A percentile compares a stretch with the other conserved stretches of the same genome.
Evolutionary conservation across 92 coral and sea anemone species (phyloP).

Genomic region (Palythoa heliodiscus): DNA sequence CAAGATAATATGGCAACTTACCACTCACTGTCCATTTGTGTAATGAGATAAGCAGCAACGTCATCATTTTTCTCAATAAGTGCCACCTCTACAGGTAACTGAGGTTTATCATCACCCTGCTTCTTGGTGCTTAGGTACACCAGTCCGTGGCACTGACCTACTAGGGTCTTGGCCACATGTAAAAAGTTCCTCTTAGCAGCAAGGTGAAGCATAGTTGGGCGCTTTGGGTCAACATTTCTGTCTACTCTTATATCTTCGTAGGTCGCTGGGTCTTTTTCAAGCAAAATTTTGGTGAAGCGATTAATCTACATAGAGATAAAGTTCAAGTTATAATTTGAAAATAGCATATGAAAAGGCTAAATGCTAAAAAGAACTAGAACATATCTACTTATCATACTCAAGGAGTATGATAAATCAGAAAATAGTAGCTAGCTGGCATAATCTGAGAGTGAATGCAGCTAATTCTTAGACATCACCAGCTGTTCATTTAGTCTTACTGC

Average conservation of each 20-base stretch:
- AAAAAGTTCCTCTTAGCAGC: slow-evolving; percentile 75
- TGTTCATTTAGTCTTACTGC: too few relatives aligned
- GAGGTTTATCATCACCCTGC: slow-evolving; percentile 56
- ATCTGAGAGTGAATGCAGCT: too few relatives aligned
- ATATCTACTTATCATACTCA: too few relatives aligned
- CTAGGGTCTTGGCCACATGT: slow-evolving; percentile 68
- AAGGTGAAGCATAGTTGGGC: slow-evolving; percentile 73
- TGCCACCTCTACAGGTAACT: slow-evolving; percentile 73
- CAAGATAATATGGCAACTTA: slow-evolving; percentile 13
- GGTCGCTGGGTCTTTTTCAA: slow-evolving; percentile 69
- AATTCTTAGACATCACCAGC: too few relatives aligned
- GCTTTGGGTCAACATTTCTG: slow-evolving; percentile 49
- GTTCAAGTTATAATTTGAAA: neutral
- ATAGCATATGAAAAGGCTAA: neutral
- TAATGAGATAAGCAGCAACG: slow-evolving; percentile 66
- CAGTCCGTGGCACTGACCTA: slow-evolving; percentile 71
- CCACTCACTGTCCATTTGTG: slow-evolving; percentile 82
- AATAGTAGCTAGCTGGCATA: too few relatives aligned
- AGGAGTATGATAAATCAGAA: too few relatives aligned
- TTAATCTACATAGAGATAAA: slow-evolving; percentile 56
- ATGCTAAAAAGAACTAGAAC: neutral
- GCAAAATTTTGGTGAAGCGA: slow-evolving; percentile 66
- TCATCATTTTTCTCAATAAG: slow-evolving; percentile 66
- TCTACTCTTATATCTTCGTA: slow-evolving; percentile 75
- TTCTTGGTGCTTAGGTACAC: slow-evolving; percentile 62